Base-by-base conservation (phyloP, 53 echinoderm and acorn worm genomes). In the Crossaster papposus region DNA sequence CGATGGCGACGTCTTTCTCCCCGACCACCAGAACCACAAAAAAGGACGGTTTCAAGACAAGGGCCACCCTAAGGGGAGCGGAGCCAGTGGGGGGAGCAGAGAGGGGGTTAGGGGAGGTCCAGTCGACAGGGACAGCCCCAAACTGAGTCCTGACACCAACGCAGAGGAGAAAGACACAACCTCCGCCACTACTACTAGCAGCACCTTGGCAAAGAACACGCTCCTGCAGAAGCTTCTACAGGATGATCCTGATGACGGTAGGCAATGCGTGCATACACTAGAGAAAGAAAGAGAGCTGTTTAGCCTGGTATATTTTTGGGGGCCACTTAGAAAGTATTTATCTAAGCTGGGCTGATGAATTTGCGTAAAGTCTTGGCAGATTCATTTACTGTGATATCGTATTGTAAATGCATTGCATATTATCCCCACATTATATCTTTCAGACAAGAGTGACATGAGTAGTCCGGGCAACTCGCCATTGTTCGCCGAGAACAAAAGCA, bases 111-210 rank as follows among this genome's bases (percentile, higher is more conserved):
- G 68, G 9, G 52, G 77, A 3, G 64, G 81, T 73, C 70, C 33
- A 33, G 52, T 28, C 4, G 91, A 89, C n/a, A 64, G 89, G 81
- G 89, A 84, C 50, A 95, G 93, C 63, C 72, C 91, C 29, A 96
- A 95, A 54, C 91, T 94, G 0, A 96, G 97, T 63, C 97, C 97
- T 1, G 97, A 96, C 79, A 98, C 95, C 13, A 95, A 95, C 65
- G 94, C 94, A 12, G 94, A 92, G 35, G 92, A 93, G 20, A 91
- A 94, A 28, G 96, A 98, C 3, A 89, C n/a, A 71, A 85, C 79
- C n/a, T n/a, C n/a, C n/a, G n/a, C n/a, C n/a, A 58, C 79, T 9
- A 44, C 44, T 44, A 44, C 44, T 9, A 58, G 82, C 81, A 70
- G 68, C 68, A 26, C 68, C 24, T 68, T 68, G 22, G 81, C 44